Conservation (phyloP, 2,113 vertebrate species). For the Sander vitreus region DNA sequence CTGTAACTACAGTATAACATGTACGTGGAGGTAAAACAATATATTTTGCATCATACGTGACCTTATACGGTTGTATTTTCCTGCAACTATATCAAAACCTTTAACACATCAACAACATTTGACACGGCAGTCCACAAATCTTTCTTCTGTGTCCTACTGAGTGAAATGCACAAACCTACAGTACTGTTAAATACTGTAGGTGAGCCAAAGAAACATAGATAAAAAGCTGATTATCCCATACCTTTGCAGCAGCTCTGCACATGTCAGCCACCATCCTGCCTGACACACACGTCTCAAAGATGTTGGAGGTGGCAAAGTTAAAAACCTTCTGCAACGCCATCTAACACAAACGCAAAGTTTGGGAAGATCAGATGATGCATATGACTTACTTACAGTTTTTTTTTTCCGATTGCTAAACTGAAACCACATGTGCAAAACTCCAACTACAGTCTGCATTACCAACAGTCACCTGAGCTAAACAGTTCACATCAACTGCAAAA, state of each 20-base stretch:
- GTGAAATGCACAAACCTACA: not conserved
- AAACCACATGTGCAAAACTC: no score
- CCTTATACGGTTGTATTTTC: not conserved
- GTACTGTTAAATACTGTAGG: not conserved
- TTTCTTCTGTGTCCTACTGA: not conserved
- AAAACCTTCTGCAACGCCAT: constrained; percentile 95
- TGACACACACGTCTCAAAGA: constrained; percentile 98
- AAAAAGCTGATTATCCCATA: constrained; percentile 54
- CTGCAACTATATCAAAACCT: not conserved
- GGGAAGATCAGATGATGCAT: not conserved
- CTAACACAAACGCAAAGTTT: constrained; percentile 72
- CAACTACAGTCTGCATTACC: no score
- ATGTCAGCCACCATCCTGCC: constrained; percentile 98
- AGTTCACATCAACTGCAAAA: no score
- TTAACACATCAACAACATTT: not conserved
- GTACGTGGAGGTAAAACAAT: not conserved
- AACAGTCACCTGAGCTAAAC: no score
- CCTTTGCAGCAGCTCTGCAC: constrained; percentile 97
- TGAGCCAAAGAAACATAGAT: not conserved
- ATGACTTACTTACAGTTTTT: no score
- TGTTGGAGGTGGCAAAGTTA: constrained; percentile 94
- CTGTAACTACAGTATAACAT: not conserved
- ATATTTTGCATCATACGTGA: not conserved
- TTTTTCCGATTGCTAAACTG: no score
- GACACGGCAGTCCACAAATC: not conserved